Base-by-base conservation (phyloP, 2,113 vertebrate genomes). In the Sarotherodon lohbergeri region DNA sequence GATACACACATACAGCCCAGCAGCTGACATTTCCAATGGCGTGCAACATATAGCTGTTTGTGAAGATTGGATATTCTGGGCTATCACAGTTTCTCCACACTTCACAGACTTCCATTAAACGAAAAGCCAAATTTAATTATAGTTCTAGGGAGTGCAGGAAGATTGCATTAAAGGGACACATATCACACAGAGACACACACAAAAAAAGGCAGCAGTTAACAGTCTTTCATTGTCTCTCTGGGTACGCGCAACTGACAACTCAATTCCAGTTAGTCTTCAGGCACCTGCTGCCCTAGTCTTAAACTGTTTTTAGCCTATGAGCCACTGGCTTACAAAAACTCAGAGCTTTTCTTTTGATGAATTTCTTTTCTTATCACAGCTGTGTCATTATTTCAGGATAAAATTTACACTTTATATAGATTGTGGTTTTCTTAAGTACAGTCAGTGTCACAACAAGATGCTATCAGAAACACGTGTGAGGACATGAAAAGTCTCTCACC, bases 61-160 rank as follows among this genome's bases (percentile, higher is more conserved):
- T 90, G 81, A 57, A 93, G 93, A 96, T 92, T 96, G 94, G 94
- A 93, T 94, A 86, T 93, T 91, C 76, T 39, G 82, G 71, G 84
- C 93, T 88, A 95, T 95, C 94, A 92, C 73, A 83, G 84, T 82
- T 87, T 92, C 91, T 91, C 88, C 90, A 95, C 94, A 94, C 94
- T 87, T 86, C 93, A 95, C 93, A 85, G 85, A 95, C 57, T 96
- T 95, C 93, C 88, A 93, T 96, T 95, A 96, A 89, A 92, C 78
- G 63, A 85, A 91, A 91, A 83, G 81, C 83, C 73, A 90, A 91
- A 95, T 95, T 94, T 95, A 95, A 96, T 96, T 93, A 95, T 83
- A 86, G 89, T 63, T 41, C 43, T 2, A 10, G 80, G 85, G 85
- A 83, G 82, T 86, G 84, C 59, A 80, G 86, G 54, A 68, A 83